phyloP scores from a whole-genome alignment of 2,113 vertebrate species.

The Petaurus breviceps region DNA sequence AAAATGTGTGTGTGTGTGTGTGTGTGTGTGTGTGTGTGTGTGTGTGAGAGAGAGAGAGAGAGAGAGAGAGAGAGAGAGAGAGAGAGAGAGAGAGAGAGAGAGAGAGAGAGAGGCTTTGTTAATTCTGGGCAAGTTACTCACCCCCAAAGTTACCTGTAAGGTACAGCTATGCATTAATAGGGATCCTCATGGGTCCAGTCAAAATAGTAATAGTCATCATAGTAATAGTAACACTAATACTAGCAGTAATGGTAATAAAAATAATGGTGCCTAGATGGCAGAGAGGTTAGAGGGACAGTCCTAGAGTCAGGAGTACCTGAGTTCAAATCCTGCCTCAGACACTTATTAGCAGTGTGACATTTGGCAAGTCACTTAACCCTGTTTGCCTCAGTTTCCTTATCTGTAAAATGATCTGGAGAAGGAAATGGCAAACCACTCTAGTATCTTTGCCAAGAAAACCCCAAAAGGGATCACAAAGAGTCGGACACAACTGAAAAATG shows the following conservation, averaged over 20 bases:
- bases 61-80: too few relatives aligned
- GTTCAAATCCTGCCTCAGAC: too few relatives aligned
- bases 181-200: neutral
- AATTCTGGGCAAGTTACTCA: neutral
- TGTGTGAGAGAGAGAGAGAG: too few relatives aligned
- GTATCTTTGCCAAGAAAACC: neutral
- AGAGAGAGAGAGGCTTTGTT: neutral
- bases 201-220: neutral
- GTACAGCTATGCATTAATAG: neutral
- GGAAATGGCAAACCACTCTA: neutral
- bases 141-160: neutral
- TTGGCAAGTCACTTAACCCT: neutral
- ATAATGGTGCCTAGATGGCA: neutral
- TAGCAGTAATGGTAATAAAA: neutral
- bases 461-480: neutral
- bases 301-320: too few relatives aligned
- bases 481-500: neutral
- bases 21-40: too few relatives aligned
- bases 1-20: too few relatives aligned
- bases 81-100: too few relatives aligned
- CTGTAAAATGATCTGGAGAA: neutral
- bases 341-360: neutral
- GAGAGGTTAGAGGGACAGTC: too few relatives aligned
- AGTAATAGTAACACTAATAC: neutral
- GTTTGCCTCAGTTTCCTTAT: neutral